These are phyloP conservation scores for Pilophorus perplexus DNA, from an alignment of 2,888 invertebrate species.

Conservation along the genomic window DNA sequence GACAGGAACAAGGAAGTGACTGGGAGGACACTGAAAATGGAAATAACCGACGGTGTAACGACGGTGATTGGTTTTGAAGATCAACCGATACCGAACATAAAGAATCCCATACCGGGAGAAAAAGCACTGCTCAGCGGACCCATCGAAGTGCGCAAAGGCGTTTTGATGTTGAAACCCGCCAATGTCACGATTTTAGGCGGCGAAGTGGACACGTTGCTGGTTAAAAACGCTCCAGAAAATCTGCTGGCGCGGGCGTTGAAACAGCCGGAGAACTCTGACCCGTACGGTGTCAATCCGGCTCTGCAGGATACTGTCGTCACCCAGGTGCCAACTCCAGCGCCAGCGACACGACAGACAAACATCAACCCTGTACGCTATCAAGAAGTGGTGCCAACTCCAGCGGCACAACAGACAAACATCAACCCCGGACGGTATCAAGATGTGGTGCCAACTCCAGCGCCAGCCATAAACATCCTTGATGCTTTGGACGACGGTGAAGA, in stretches of 20 bases:
- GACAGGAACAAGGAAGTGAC: constrained; percentile 38
- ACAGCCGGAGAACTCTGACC: constrained; percentile 47
- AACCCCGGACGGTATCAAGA: too few species aligned
- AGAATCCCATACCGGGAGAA: constrained; percentile 49
- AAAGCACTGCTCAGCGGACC: constrained; percentile 53
- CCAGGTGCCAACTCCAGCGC: background rate
- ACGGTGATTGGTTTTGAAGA: constrained; percentile 49
- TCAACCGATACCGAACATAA: constrained; percentile 47
- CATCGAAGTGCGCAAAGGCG: constrained; percentile 55
- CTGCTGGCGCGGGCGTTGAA: constrained; percentile 51
- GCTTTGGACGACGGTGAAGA: constrained; percentile 46
- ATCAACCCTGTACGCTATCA: too few species aligned
- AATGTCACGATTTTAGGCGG: constrained; percentile 55
- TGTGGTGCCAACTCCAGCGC: too few species aligned
- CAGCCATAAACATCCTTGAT: too few species aligned
- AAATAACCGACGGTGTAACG: constrained; percentile 49
- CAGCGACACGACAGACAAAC: background rate
- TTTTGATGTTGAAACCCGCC: constrained; percentile 54
- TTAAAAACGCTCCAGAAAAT: constrained; percentile 52
- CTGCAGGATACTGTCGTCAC: background rate
- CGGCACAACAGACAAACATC: too few species aligned
- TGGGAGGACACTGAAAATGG: constrained; percentile 46
- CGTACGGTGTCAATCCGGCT: constrained; percentile 15
- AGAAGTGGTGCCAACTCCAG: background rate
- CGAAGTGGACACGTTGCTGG: constrained; percentile 53